phyloP scores from a whole-genome alignment of 2,888 invertebrate genomes.

The Reticulitermes lucifugus region DNA sequence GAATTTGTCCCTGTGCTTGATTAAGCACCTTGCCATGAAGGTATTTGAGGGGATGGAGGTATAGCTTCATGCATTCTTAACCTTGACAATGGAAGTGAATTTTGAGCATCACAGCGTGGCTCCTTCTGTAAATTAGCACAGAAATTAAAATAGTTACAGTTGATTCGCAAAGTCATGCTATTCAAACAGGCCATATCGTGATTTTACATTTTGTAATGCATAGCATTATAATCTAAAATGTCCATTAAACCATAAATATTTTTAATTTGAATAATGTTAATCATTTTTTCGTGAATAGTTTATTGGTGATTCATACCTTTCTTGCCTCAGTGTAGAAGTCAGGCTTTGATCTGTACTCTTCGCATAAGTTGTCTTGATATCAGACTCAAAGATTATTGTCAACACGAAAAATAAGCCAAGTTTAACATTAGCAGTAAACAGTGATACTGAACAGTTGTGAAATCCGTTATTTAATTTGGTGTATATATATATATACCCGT shows the following conservation, averaged over 20 bases:
- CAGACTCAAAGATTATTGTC: not conserved
- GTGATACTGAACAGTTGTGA: too few relatives aligned
- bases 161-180: not conserved
- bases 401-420: too few relatives aligned
- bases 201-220: not conserved
- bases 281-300: not conserved
- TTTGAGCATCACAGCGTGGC: too few relatives aligned
- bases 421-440: too few relatives aligned
- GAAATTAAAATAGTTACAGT: not conserved
- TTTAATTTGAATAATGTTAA: not conserved
- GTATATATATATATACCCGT: too few relatives aligned
- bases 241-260: not conserved
- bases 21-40: too few relatives aligned
- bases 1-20: too few relatives aligned
- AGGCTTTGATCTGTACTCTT: too few relatives aligned
- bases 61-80: too few relatives aligned
- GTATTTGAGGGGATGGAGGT: too few relatives aligned
- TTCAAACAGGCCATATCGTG: not conserved
- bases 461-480: too few relatives aligned
- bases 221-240: slow-evolving; percentile 12
- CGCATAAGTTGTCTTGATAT: not conserved
- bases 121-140: not conserved
- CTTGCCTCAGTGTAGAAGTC: not conserved
- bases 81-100: too few relatives aligned
- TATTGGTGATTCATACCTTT: not conserved